Evolutionary conservation across 2,888 invertebrate species (phyloP).

Genomic region (Sesamia inferens): DNA sequence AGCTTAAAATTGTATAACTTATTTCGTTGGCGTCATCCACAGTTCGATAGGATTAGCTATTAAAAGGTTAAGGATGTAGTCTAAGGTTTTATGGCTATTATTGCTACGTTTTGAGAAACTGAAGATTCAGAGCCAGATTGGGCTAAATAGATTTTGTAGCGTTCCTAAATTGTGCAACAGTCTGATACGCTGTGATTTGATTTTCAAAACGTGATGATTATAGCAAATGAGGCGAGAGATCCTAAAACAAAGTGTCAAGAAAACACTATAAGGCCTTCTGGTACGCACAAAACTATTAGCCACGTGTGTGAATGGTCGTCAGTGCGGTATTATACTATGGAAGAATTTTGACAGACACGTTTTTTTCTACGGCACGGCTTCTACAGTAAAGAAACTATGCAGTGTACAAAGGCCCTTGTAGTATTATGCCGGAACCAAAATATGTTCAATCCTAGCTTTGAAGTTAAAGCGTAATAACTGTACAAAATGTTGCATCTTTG

Average conservation of each 20-base stretch:
- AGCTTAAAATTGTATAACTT: slow-evolving; percentile 66
- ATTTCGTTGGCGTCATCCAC: slow-evolving; percentile 59
- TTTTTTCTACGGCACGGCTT: not conserved
- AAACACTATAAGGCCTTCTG: not conserved
- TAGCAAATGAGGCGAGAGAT: not conserved
- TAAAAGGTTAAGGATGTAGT: slow-evolving; percentile 26
- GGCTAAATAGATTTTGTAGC: not conserved
- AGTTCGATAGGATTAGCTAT: slow-evolving; percentile 41
- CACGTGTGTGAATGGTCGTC: not conserved
- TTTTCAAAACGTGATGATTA: slow-evolving; percentile 16
- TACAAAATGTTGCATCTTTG: not conserved
- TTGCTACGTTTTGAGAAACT: slow-evolving; percentile 26
- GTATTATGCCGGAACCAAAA: not conserved
- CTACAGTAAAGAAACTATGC: not conserved
- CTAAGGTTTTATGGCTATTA: slow-evolving; percentile 12
- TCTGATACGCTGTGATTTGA: not conserved
- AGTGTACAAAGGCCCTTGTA: not conserved
- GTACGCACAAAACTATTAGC: not conserved
- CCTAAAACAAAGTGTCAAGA: slow-evolving; percentile 6
- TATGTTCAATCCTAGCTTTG: slow-evolving; percentile 21
- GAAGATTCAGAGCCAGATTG: not conserved
- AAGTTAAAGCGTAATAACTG: not conserved
- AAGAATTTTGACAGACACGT: not conserved
- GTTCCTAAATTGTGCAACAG: slow-evolving; percentile 3
- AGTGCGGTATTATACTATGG: not conserved